Percentiles rank a stretch among this genome's conserved stretches.
These are phyloP conservation scores for Apeira syringaria DNA, from an alignment of 2,888 invertebrate genomes.

Conservation along the genomic window DNA sequence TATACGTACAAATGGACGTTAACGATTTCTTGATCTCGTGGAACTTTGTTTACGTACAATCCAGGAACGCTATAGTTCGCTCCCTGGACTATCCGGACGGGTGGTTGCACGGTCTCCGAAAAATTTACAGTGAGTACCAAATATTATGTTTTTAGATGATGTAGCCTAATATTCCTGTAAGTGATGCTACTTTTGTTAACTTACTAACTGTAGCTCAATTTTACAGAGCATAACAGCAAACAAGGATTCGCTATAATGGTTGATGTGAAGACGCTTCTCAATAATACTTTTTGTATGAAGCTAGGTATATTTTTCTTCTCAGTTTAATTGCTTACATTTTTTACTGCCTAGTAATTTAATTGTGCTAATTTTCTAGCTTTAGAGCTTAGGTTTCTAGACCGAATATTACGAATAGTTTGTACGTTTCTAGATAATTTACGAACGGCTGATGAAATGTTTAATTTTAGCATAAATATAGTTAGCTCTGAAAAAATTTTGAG, in stretches of 20 bases:
- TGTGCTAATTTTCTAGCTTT: too few relatives aligned
- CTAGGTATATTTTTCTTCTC: too few relatives aligned
- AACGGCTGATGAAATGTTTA: too few relatives aligned
- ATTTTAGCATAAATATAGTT: too few relatives aligned
- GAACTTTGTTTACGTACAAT: slow-evolving; percentile 50
- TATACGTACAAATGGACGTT: slow-evolving; percentile 38
- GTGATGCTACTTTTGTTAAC: background rate
- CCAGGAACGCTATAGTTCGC: slow-evolving; percentile 61
- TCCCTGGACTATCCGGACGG: slow-evolving; percentile 63
- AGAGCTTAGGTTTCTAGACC: too few relatives aligned
- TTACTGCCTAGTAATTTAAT: too few relatives aligned
- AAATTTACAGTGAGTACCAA: slow-evolving; percentile 45
- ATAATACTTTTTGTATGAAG: background rate
- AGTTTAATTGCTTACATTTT: too few relatives aligned
- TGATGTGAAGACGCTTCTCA: slow-evolving; percentile 9
- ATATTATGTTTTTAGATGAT: too few relatives aligned
- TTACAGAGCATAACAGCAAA: slow-evolving; percentile 12
- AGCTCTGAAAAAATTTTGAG: too few relatives aligned
- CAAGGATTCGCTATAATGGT: slow-evolving; percentile 14
- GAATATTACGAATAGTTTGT: too few relatives aligned
- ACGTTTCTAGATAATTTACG: too few relatives aligned
- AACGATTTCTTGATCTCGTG: slow-evolving; percentile 28
- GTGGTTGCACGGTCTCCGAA: slow-evolving; percentile 49
- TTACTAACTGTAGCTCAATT: slow-evolving; percentile 2
- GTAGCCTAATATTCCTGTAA: too few relatives aligned